phyloP scores from a whole-genome alignment of 1,140 invertebrate genomes.

The Trichoplusia ni region DNA sequence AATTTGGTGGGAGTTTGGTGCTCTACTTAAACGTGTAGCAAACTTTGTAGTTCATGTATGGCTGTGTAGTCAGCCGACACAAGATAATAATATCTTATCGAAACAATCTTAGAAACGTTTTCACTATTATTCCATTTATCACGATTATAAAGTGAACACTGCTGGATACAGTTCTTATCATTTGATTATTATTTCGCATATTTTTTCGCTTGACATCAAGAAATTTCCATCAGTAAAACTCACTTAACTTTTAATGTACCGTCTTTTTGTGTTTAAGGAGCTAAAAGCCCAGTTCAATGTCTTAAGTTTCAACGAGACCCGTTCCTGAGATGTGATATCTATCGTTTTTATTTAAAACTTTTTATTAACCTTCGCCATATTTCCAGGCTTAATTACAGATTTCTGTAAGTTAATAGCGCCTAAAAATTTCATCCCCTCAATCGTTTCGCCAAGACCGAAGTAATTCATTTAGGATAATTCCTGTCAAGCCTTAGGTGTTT shows the following conservation, averaged over 20 bases:
- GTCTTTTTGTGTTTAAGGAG: constrained; percentile 7
- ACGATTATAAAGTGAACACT: constrained; percentile 1
- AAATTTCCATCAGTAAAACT: constrained; percentile 8
- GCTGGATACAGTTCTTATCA: constrained; percentile 10
- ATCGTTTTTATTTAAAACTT: constrained; percentile 13
- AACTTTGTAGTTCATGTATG: neutral
- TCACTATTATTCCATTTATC: neutral
- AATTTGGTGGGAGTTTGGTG: neutral
- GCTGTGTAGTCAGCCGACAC: neutral
- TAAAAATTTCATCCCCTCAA: constrained; percentile 5
- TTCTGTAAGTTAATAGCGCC: neutral
- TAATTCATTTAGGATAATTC: constrained; percentile 15
- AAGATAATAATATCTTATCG: constrained; percentile 2
- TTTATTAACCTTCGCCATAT: neutral
- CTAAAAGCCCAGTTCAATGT: constrained; percentile 13
- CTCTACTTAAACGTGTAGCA: neutral
- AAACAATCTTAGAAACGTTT: neutral
- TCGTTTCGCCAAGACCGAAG: neutral
- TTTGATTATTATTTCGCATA: constrained; percentile 9
- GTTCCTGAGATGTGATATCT: constrained; percentile 4
- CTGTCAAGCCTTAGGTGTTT: constrained; percentile 15
- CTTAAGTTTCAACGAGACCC: constrained; percentile 3
- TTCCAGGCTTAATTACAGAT: neutral
- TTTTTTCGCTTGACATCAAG: neutral
- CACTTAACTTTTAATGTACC: constrained; percentile 19